A percentile compares a stretch with the other conserved stretches of the same genome.
Conservation (phyloP, 2,888 invertebrate genomes). For the Metacarcinus magister region DNA sequence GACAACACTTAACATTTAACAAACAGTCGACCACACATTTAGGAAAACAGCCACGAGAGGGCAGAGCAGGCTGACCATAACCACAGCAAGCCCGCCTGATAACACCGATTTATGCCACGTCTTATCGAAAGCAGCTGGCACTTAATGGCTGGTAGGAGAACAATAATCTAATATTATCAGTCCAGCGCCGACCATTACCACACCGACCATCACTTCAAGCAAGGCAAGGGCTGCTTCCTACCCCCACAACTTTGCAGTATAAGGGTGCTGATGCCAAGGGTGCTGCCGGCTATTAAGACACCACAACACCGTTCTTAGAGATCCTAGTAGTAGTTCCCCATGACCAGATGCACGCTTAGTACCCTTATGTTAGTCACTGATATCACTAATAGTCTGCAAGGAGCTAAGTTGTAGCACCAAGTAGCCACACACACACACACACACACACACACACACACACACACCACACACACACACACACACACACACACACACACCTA, state of each 20-base stretch:
- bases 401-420: too few relatives aligned
- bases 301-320: too few relatives aligned
- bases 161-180: constrained; percentile 4
- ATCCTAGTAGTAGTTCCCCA: too few relatives aligned
- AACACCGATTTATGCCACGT: constrained; percentile 4
- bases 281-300: too few relatives aligned
- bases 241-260: not conserved
- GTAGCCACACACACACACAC: constrained; percentile 34
- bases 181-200: not conserved
- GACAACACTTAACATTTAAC: not conserved
- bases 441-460: constrained; percentile 31
- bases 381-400: too few relatives aligned
- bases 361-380: too few relatives aligned
- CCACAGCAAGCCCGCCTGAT: constrained; percentile 15
- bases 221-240: not conserved
- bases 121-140: constrained; percentile 3
- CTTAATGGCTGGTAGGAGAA: not conserved
- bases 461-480: constrained; percentile 35
- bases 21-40: not conserved
- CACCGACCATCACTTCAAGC: not conserved
- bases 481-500: constrained; percentile 7
- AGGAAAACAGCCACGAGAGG: not conserved
- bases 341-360: too few relatives aligned
- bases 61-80: constrained; percentile 8
- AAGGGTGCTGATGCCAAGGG: not conserved